phyloP scores from a whole-genome alignment of 2,888 invertebrate species.

The Cepaea hortensis region DNA sequence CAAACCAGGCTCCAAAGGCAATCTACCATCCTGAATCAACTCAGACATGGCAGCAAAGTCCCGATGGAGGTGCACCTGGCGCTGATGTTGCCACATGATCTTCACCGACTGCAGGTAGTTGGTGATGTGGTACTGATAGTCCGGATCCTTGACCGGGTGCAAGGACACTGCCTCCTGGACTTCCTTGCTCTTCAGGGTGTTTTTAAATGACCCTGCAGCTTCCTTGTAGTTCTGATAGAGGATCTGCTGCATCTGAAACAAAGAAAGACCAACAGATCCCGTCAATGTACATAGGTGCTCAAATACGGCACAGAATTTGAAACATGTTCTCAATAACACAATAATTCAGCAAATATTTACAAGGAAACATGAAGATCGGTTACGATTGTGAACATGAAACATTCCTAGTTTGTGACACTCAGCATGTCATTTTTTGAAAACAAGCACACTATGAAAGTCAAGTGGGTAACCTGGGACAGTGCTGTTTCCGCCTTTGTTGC shows the following conservation, averaged over 20 bases:
- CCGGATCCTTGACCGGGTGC: slow-evolving; percentile 94
- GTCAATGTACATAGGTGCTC: too few relatives aligned
- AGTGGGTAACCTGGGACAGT: too few relatives aligned
- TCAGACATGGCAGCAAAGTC: slow-evolving; percentile 78
- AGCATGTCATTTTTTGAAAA: too few relatives aligned
- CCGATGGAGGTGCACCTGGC: slow-evolving; percentile 85
- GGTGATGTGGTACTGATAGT: slow-evolving; percentile 91
- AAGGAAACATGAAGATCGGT: too few relatives aligned
- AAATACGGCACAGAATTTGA: too few relatives aligned
- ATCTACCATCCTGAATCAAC: slow-evolving; percentile 58
- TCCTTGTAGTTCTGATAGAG: slow-evolving; percentile 97
- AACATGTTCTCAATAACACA: too few relatives aligned
- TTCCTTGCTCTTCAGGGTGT: slow-evolving; percentile 90
- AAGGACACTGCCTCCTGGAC: slow-evolving; percentile 96
- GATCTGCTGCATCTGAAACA: slow-evolving; percentile 94
- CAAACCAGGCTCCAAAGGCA: slow-evolving; percentile 47
- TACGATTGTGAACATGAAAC: too few relatives aligned
- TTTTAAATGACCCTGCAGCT: slow-evolving; percentile 86
- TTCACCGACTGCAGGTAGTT: slow-evolving; percentile 87
- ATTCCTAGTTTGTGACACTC: too few relatives aligned
- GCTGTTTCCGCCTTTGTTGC: too few relatives aligned
- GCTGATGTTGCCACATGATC: slow-evolving; percentile 81
- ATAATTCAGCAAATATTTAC: too few relatives aligned
- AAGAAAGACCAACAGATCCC: too few relatives aligned
- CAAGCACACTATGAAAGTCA: too few relatives aligned